Evolutionary conservation across 2,888 invertebrate genomes (phyloP), one percentile per base, ranked within the genome.

Genomic region (Thecocarcelia acutangulata): DNA sequence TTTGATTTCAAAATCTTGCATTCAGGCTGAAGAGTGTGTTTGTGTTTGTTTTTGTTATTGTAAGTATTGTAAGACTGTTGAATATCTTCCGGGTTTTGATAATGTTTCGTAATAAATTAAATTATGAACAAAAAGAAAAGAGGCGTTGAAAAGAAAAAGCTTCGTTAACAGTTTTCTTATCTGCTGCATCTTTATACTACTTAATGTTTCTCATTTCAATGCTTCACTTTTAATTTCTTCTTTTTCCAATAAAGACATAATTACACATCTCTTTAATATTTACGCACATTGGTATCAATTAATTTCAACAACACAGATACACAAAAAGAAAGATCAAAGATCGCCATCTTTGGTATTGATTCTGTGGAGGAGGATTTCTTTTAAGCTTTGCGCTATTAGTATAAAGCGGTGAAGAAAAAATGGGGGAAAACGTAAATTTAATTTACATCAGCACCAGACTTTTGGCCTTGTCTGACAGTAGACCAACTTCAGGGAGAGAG

Each of bases 11-110:
- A 61, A 42, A 15, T 52, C 15, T 46, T 63, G 11, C 42, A 15
- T 33, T 33, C 11, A 54, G 33, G 17, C n/a, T 68, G 21, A 13
- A 28, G 28, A 42, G 59, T 66, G 44, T 42, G 28, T 61, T 9
- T 33, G n/a, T 66, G 13, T 44, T 17, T 69, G 37, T 3, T n/a
- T 19, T 28, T 33, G 44, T 37, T 1, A 15, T 11, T 58, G 54
- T 24, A 37, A 59, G 42, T 46, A 3, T 69, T 68, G n/a, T 63
- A 42, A 61, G 50, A 12, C 46, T 50, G 63, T 61, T 61, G 48
- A 74, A 70, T 78, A 70, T 78, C 78, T 82, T 82, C 82, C 82
- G 78, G 82, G 82, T 74, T 66, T 70, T 75, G 61, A 70, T 75
- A 78, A 70, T 59, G 54, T 78, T 78, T 74, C 48, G 78, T 52